Base-by-base conservation (phyloP, 2,888 invertebrate species). In the Anarsia innoxiella region DNA sequence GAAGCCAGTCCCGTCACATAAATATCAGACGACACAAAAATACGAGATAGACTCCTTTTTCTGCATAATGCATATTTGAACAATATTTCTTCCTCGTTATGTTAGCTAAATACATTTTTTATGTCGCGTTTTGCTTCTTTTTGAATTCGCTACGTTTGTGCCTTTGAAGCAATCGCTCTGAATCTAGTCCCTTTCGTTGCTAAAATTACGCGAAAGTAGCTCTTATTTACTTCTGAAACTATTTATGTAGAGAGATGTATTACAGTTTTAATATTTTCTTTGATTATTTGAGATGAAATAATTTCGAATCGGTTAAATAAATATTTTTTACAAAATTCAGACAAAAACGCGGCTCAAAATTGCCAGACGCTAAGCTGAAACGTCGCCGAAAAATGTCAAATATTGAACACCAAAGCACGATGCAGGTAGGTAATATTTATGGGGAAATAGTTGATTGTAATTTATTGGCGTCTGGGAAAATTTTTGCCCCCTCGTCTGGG, bases 401-500 rank as follows among this genome's bases (percentile, higher is more conserved):
- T n/a, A n/a, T n/a, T n/a, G n/a, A n/a, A n/a, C n/a, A n/a, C n/a
- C n/a, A n/a, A n/a, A n/a, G n/a, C n/a, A n/a, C n/a, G n/a, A n/a
- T n/a, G 19, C 19, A 19, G 19, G n/a, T 25, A 9, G 25, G 25
- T 25, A 25, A 25, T 25, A n/a, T 25, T 23, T 32, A 3, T 10
- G 12, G n/a, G 26, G 15, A 11, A 33, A 26, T 14, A 15, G 15
- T 10, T 32, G 9, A 6, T 1, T 35, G 40, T 39, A 42, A 48
- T 40, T 44, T 44, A 48, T 39, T 40, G 29, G 13, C 36, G 37
- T 42, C 39, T 32, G 23, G 40, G 38, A 40, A 36, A 36, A 36
- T 42, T 40, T 41, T 45, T 32, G 38, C 30, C 35, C 52, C 52
- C 49, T 45, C 36, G 64, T 61, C 59, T 58, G 56, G 60, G 59